Evolutionary conservation across 2,888 invertebrate genomes (phyloP), one percentile per base, ranked within the genome.

Genomic region (Drosophila setosimentum): DNA sequence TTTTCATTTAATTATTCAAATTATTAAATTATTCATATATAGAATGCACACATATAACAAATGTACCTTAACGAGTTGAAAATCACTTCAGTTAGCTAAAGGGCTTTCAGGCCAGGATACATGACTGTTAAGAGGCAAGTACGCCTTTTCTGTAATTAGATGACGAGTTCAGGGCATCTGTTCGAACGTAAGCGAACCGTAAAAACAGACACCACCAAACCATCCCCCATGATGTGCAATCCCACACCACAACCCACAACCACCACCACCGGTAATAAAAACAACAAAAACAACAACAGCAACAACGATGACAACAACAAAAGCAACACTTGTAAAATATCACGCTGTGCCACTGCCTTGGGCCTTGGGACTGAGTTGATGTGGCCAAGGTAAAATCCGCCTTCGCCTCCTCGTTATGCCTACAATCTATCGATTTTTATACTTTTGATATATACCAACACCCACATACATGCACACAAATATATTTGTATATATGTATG

Each of bases 281-380:
- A 45, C 21, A 45, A 45, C 21, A 51, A 51, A 21, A 21, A 27
- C 21, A 51, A 51, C 33, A 54, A 54, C 58, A 61, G 59, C 29
- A 68, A 61, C 29, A 71, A 53, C 61, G 40, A 45, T 35, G 53
- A 68, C 55, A 76, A 73, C 59, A 74, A 72, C 74, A 82, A 78
- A 69, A 74, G 72, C 80, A 72, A 76, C 83, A 89, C 88, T 87
- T 89, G 67, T 78, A 71, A 89, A 85, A 81, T 89, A 89, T 89
- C 87, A 83, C 68, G 84, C 87, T 83, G 87, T 74, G 87, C 63
- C 57, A 68, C 29, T 61, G 58, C 70, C 69, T 73, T 42, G 57
- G 57, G 70, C 54, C 71, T 76, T 70, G 66, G 70, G 70, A 54
- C 71, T 69, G 73, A 58, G 68, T 67, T 67, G 71, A 51, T 73